phyloP scores from a whole-genome alignment of 2,113 vertebrate genomes.

The Sinocyclocheilus anophthalmus region DNA sequence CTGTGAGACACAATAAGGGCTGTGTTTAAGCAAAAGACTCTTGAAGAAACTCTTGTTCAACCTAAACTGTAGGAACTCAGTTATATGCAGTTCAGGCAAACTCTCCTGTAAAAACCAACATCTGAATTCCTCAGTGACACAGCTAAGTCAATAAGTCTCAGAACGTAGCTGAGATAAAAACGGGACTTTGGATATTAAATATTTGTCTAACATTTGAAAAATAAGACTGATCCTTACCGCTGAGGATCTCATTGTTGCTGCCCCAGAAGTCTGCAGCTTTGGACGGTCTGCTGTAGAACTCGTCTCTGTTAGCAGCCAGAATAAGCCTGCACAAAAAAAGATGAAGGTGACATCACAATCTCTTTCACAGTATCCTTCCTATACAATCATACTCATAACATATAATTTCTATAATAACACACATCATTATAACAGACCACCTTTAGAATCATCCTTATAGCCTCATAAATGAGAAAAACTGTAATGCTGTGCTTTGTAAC shows the following conservation, averaged over 20 bases:
- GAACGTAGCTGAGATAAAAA: no score
- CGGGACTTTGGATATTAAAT: not conserved
- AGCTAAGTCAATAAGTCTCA: no score
- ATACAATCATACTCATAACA: not conserved
- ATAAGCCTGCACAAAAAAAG: constrained; percentile 81
- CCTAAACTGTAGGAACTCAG: not conserved
- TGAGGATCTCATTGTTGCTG: constrained; percentile 86
- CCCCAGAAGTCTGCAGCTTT: constrained; percentile 92
- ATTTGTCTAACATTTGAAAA: not conserved
- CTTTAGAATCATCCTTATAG: not conserved
- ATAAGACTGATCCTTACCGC: constrained; percentile 78
- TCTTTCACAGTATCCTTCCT: not conserved
- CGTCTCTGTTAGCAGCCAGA: constrained; percentile 97
- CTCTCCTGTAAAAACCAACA: not conserved
- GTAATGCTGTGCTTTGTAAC: not conserved
- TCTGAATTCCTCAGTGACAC: not conserved
- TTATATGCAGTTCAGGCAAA: not conserved
- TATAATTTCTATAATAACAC: not conserved
- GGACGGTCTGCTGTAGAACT: constrained; percentile 88
- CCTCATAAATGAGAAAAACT: not conserved
- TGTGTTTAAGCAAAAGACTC: not conserved
- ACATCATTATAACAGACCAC: not conserved
- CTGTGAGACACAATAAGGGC: not conserved
- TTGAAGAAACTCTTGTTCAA: not conserved
- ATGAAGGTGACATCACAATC: not conserved